Evolutionary conservation across 2,113 vertebrate genomes (phyloP), one percentile per base, ranked within the genome.

Genomic region (Myodes glareolus): DNA sequence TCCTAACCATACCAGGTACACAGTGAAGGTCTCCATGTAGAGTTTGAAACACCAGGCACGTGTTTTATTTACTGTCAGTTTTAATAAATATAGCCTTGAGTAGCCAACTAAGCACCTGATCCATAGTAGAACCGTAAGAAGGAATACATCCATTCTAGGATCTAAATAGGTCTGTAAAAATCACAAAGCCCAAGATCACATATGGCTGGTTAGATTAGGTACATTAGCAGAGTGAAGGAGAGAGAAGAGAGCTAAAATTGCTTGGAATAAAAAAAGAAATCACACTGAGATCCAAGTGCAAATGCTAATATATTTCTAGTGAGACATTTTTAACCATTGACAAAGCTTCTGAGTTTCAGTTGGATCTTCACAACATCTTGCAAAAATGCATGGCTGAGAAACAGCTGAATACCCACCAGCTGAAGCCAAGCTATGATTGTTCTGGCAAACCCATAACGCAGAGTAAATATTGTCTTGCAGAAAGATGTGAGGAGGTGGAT

Each of bases 381-480:
- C 96, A 96, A 87, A 97, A 88, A 96, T 50, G 73, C 89, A 91
- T 88, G 93, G 91, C 91, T 92, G 17, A 90, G 90, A 63, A 50
- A 94, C 86, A 97, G 87, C 94, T 97, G 82, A 98, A 97, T 94
- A 91, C 95, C 96, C 93, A 97, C 90, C 75, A 91, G 90, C 96
- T 94, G 88, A 98, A 92, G 96, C 78, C 65, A 50, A 68, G 90
- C 94, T 96, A 27, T 97, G 87, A 96, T 94, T 97, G 95, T 88
- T 97, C 96, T 94, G 92, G 95, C 95, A 97, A 97, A 97, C 94
- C 89, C 87, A 97, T 92, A 96, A 97, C 92, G 91, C 97, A 95
- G 92, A 97, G 97, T 97, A 98, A 98, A 98, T 96, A 96, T 96
- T 98, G 97, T 97, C 98, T 98, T 96, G 96, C 93, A 96, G 13